Evolutionary conservation across 1,140 invertebrate genomes (phyloP), one percentile per base, ranked within the genome.

Genomic region (Microplitis demolitor): DNA sequence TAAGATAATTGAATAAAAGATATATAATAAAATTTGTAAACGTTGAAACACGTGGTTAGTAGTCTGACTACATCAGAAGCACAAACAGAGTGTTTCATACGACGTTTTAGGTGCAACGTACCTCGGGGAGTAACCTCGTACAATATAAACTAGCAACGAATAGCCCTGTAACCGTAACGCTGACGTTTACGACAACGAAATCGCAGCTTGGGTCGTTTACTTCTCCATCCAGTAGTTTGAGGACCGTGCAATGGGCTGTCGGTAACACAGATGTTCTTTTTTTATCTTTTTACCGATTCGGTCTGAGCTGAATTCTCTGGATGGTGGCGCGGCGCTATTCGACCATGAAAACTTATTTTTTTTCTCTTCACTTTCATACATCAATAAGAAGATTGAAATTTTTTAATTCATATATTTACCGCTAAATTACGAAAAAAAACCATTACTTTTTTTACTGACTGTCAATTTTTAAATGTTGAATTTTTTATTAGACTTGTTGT

Each of bases 131-230:
- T 85, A 86, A 86, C 82, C 85, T 83, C 80, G 83, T 87, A 86
- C 84, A 85, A 87, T 87, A 87, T 87, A 87, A 87, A 87, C 82
- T 80, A 86, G 82, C 83, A 78, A 84, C 78, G 80, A 87, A 87
- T 83, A 85, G 86, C 85, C 80, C 83, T 84, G 85, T 87, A 87
- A 87, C 84, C 85, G 85, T 87, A 87, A 87, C 84, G 84, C 83
- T 87, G 85, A 87, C 86, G 85, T 87, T 87, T 87, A 87, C 86
- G 86, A 87, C 82, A 82, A 86, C 85, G 85, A 87, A 87, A 87
- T 87, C 85, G 86, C 84, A 83, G 85, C 85, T 85, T 76, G 80
- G 83, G 83, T 87, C 85, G 85, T 87, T 87, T 87, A 81, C 78
- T 79, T 77, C 70, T 76, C 66, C 76, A 74, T 69, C 60, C 72